Evolutionary conservation across 2,888 invertebrate genomes (phyloP).

Genomic region (Rhimphoctona megacephalus): DNA sequence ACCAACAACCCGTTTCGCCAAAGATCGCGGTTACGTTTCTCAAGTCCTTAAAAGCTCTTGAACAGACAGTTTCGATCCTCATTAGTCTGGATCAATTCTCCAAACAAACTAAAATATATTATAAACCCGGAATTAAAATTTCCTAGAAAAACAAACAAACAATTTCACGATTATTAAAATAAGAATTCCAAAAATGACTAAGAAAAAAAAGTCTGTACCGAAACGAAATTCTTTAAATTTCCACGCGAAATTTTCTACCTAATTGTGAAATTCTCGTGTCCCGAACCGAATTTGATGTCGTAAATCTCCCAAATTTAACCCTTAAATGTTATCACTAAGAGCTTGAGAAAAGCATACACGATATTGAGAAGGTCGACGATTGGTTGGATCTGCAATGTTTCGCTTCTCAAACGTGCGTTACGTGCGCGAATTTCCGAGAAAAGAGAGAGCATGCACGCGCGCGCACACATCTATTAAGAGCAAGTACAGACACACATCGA

Average conservation of each 20-base stretch:
- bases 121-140: neutral
- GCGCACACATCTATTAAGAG: neutral
- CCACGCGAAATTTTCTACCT: conserved; percentile 31
- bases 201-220: neutral
- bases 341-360: conserved; percentile 14
- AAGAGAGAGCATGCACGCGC: neutral
- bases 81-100: neutral
- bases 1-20: conserved; percentile 54
- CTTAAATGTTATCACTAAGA: conserved; percentile 44
- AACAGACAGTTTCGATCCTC: conserved; percentile 7
- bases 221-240: neutral
- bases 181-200: neutral
- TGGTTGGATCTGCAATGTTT: conserved; percentile 7
- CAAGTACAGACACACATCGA: conserved; percentile 49
- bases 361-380: neutral
- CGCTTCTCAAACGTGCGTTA: conserved; percentile 20
- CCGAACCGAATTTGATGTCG: conserved; percentile 23
- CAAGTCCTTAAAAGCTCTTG: conserved; percentile 27
- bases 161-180: neutral
- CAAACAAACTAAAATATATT: neutral
- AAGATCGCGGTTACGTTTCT: conserved; percentile 40
- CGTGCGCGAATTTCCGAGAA: conserved; percentile 2
- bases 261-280: neutral
- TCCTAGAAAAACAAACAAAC: neutral
- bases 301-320: conserved; percentile 36